Percentiles rank a stretch among this genome's conserved stretches.
phyloP scores from a whole-genome alignment of 2,797 vertebrate genomes.

The Bradypus variegatus region DNA sequence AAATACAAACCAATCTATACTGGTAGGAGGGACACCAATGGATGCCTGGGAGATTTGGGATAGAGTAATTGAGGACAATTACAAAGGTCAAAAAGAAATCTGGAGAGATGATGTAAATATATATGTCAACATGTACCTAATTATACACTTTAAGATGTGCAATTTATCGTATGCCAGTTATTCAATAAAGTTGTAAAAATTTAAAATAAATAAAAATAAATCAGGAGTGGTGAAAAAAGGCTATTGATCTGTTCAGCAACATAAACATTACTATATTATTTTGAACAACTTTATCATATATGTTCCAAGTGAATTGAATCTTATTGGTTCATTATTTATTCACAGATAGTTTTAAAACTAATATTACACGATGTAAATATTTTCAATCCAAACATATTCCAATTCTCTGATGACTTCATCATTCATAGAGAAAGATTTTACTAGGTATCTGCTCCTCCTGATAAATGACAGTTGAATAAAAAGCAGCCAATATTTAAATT shows the following conservation, averaged over 20 bases:
- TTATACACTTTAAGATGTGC: too few species aligned
- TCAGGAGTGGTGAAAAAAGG: too few species aligned
- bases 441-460: neutral
- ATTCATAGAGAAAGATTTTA: neutral
- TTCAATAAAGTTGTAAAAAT: too few species aligned
- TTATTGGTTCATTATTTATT: neutral
- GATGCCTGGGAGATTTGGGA: too few species aligned
- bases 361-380: neutral
- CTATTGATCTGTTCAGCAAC: neutral
- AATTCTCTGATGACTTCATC: neutral
- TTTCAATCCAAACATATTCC: neutral
- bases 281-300: neutral
- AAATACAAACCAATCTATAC: too few species aligned
- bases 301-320: neutral
- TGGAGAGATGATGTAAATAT: too few species aligned
- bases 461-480: slow-evolving; percentile 27
- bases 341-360: neutral
- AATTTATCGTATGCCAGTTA: too few species aligned
- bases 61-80: too few species aligned
- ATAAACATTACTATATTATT: slow-evolving; percentile 2
- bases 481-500: neutral
- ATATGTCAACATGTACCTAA: too few species aligned
- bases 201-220: too few species aligned
- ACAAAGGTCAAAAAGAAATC: too few species aligned
- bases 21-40: too few species aligned